A percentile compares a stretch with the other conserved stretches of the same genome.
These are phyloP conservation scores for Apostichopus californicus DNA, from an alignment of 35 echinoderm and acorn worm species.

Conservation along the genomic window DNA sequence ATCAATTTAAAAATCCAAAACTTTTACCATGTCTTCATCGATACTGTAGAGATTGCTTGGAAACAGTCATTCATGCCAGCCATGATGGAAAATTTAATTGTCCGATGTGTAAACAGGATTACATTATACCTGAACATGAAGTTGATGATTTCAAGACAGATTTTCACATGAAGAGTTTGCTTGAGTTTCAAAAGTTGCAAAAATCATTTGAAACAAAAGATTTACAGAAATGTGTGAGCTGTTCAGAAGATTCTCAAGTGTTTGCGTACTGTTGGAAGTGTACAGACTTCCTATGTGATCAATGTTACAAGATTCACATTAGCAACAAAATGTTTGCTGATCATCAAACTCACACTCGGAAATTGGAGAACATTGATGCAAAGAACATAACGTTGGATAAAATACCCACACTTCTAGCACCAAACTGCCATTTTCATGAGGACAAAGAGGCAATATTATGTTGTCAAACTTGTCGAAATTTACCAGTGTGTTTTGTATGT, in stretches of 20 bases:
- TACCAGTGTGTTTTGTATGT: not conserved
- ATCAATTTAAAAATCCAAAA: constrained; percentile 33
- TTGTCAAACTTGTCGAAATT: constrained; percentile 26
- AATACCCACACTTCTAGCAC: not conserved
- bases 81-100: not conserved
- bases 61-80: not conserved
- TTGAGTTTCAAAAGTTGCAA: constrained; percentile 4
- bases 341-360: not conserved
- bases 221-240: not conserved
- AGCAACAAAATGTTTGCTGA: not conserved
- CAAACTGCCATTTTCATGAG: not conserved
- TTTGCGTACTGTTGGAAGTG: constrained; percentile 26
- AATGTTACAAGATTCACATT: constrained; percentile 21
- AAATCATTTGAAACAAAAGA: not conserved
- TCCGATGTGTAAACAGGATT: not conserved
- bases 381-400: not conserved
- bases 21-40: constrained; percentile 33
- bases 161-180: constrained; percentile 30
- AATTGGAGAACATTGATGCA: not conserved
- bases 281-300: not conserved
- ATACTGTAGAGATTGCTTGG: constrained; percentile 17
- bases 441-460: not conserved
- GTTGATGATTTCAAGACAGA: constrained; percentile 38
- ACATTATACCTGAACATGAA: not conserved
- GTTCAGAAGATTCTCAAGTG: not conserved